Percentiles rank a stretch among this genome's conserved stretches.
phyloP scores from a whole-genome alignment of 1,140 invertebrate genomes.

The Drosophila simulans region DNA sequence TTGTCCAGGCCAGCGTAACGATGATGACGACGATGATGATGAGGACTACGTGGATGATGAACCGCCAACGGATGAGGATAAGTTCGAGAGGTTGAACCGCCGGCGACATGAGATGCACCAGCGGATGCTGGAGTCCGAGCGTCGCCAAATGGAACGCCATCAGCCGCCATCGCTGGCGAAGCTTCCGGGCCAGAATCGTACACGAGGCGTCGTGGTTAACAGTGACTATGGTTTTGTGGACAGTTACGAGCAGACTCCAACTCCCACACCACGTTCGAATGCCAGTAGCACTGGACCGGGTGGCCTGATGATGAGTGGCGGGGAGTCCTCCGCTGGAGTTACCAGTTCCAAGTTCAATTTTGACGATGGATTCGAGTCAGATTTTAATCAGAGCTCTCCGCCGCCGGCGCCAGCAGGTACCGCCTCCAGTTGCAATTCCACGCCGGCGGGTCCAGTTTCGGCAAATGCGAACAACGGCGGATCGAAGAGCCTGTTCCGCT shows the following conservation, averaged over 20 bases:
- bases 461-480: slow-evolving; percentile 34
- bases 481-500: slow-evolving; percentile 84
- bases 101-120: slow-evolving; percentile 82
- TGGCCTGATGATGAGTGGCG: slow-evolving; percentile 59
- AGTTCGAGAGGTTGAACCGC: slow-evolving; percentile 78
- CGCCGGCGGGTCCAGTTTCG: slow-evolving; percentile 64
- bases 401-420: slow-evolving; percentile 77
- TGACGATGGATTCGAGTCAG: slow-evolving; percentile 84
- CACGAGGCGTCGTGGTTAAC: slow-evolving; percentile 62
- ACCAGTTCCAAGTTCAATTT: slow-evolving; percentile 76
- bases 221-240: slow-evolving; percentile 81
- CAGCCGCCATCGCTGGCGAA: slow-evolving; percentile 54
- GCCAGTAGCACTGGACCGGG: slow-evolving; percentile 65
- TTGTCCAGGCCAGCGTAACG: slow-evolving; percentile 44
- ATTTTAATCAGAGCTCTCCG: slow-evolving; percentile 83
- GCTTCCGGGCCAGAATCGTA: slow-evolving; percentile 53
- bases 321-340: slow-evolving; percentile 57
- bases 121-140: slow-evolving; percentile 78
- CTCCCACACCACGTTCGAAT: slow-evolving; percentile 75
- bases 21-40: slow-evolving; percentile 68
- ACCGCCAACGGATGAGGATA: slow-evolving; percentile 81
- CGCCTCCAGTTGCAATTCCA: slow-evolving; percentile 78
- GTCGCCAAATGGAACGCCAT: slow-evolving; percentile 65
- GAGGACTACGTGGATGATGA: slow-evolving; percentile 80
- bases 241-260: slow-evolving; percentile 80